Conservation (phyloP, 1,140 invertebrate species). For the Leptinotarsa undecemlineata region DNA sequence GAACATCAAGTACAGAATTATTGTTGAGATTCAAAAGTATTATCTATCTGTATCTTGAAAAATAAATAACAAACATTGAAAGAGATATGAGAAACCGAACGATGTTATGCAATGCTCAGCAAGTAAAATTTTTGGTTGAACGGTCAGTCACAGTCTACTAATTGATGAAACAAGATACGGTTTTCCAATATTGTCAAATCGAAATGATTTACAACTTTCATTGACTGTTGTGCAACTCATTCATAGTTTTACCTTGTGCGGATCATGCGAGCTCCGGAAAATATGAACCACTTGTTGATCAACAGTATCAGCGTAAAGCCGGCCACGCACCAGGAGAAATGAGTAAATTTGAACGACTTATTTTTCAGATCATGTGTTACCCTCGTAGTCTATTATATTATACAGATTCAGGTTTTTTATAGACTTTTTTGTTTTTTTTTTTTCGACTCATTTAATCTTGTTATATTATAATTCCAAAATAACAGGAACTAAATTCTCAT, state of each 20-base stretch:
- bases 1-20: neutral
- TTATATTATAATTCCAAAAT: too few species aligned
- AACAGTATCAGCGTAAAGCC: conserved; percentile 5
- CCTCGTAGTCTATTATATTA: neutral
- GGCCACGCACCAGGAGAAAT: conserved; percentile 9
- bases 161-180: neutral
- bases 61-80: neutral
- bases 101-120: neutral
- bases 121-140: neutral
- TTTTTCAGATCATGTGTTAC: neutral
- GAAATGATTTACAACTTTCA: conserved; percentile 18
- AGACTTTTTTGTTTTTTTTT: too few species aligned
- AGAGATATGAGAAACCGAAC: conserved; percentile 3
- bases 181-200: neutral
- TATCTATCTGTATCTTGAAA: too few species aligned
- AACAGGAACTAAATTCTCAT: too few species aligned
- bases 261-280: conserved; percentile 18
- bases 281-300: conserved; percentile 20
- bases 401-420: too few species aligned
- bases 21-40: neutral
- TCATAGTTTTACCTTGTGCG: conserved; percentile 16
- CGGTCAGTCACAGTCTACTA: neutral
- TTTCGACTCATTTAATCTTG: too few species aligned
- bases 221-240: conserved; percentile 25
- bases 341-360: neutral